Evolutionary conservation across 1,140 invertebrate genomes (phyloP).

Genomic region (Brachionus paranguensis): DNA sequence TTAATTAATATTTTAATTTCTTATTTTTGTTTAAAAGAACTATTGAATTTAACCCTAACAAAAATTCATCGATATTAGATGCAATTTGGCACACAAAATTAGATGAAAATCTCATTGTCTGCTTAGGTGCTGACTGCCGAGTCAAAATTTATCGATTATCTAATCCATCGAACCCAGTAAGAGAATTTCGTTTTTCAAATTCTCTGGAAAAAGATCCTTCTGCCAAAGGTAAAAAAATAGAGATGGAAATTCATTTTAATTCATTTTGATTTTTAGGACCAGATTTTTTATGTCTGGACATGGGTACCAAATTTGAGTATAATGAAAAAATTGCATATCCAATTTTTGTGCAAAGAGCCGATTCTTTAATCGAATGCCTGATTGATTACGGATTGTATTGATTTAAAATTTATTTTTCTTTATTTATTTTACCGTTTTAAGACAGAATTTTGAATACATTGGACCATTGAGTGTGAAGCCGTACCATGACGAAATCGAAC

Average conservation of each 20-base stretch:
- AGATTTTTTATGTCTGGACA: background rate
- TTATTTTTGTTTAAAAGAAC: background rate
- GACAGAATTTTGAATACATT: background rate
- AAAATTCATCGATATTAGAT: background rate
- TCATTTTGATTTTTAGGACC: background rate
- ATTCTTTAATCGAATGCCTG: background rate
- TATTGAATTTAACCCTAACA: background rate
- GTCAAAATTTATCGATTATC: background rate
- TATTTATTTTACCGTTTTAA: background rate
- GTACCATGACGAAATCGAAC: background rate
- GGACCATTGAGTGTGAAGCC: background rate
- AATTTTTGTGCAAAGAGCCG: background rate
- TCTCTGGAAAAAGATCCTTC: background rate
- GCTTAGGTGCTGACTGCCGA: background rate
- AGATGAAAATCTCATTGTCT: background rate
- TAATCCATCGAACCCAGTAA: background rate
- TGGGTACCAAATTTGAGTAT: conserved; percentile 6
- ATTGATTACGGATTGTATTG: background rate
- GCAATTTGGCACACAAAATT: conserved; percentile 7
- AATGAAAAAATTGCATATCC: background rate
- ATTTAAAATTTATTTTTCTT: background rate
- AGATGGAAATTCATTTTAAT: too few relatives aligned
- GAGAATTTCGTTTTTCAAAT: background rate
- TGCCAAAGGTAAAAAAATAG: background rate
- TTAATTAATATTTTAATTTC: background rate